These are phyloP conservation scores for Suricata suricatta DNA, from an alignment of 2,113 vertebrate genomes.

Conservation along the genomic window DNA sequence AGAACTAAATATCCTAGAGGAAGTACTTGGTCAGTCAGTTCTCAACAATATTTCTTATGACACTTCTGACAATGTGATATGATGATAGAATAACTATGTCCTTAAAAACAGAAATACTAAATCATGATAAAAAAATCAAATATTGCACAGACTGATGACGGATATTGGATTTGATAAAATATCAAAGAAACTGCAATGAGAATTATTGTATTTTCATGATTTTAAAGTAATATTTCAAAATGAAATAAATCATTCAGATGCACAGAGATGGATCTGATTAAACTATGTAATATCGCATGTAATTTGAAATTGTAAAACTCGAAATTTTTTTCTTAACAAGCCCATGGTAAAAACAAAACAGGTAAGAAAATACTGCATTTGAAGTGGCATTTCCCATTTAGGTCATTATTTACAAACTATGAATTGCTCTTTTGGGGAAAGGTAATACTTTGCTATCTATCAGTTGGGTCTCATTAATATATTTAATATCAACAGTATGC, in stretches of 20 bases:
- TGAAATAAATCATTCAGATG: slow-evolving; percentile 17
- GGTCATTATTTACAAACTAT: background rate
- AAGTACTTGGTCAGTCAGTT: background rate
- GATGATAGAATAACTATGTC: background rate
- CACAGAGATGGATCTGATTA: slow-evolving; percentile 51
- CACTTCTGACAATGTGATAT: background rate
- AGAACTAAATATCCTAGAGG: background rate
- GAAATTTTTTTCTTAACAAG: background rate
- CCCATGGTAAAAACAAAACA: slow-evolving; percentile 5
- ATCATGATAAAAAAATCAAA: slow-evolving; percentile 57
- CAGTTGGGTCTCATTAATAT: slow-evolving; percentile 3
- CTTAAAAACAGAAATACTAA: slow-evolving; percentile 30
- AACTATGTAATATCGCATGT: slow-evolving; percentile 39
- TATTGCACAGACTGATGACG: slow-evolving; percentile 37
- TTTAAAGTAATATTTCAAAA: slow-evolving; percentile 65
- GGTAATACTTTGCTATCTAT: background rate
- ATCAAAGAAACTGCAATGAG: slow-evolving; percentile 33
- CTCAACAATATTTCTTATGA: background rate
- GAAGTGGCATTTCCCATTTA: background rate
- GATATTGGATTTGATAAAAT: slow-evolving; percentile 71
- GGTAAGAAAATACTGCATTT: background rate
- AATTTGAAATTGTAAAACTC: slow-evolving; percentile 15
- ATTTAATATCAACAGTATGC: background rate
- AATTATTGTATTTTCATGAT: slow-evolving; percentile 45
- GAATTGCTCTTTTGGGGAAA: background rate